Evolutionary conservation across 2,888 invertebrate genomes (phyloP).

Genomic region (Cotesia congregata): DNA sequence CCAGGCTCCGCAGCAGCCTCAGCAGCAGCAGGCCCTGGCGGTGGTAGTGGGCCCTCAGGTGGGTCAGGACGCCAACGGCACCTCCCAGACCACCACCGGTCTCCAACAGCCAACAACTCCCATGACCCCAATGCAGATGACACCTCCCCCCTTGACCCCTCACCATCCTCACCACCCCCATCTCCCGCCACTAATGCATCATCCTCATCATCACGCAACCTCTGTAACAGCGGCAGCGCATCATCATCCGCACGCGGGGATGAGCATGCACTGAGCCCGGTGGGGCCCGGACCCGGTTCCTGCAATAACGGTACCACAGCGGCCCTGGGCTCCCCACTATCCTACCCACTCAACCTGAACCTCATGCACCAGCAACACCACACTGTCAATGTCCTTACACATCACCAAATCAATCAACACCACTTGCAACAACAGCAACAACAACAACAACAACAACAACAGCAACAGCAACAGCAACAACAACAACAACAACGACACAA

Average conservation of each 20-base stretch:
- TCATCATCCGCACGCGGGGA: slow-evolving; percentile 70
- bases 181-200: slow-evolving; percentile 76
- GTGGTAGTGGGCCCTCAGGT: slow-evolving; percentile 58
- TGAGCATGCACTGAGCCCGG: slow-evolving; percentile 84
- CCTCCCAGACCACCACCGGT: slow-evolving; percentile 63
- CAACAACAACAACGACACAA: slow-evolving; percentile 47
- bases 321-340: slow-evolving; percentile 69
- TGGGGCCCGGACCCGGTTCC: slow-evolving; percentile 75
- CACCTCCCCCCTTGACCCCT: slow-evolving; percentile 74
- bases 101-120: slow-evolving; percentile 72
- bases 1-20: slow-evolving; percentile 53
- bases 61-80: slow-evolving; percentile 64
- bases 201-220: slow-evolving; percentile 70
- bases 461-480: slow-evolving; percentile 54
- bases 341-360: slow-evolving; percentile 69
- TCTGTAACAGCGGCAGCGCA: slow-evolving; percentile 60
- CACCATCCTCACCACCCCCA: slow-evolving; percentile 75
- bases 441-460: slow-evolving; percentile 56
- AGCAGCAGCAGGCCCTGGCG: slow-evolving; percentile 64
- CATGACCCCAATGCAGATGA: slow-evolving; percentile 72
- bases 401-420: slow-evolving; percentile 50
- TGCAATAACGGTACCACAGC: slow-evolving; percentile 66
- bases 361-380: slow-evolving; percentile 63
- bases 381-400: slow-evolving; percentile 50
- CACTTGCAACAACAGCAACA: slow-evolving; percentile 51